Percentiles rank a stretch among this genome's conserved stretches.
Evolutionary conservation across 2,888 invertebrate species (phyloP).

Genomic region (Dysmachus trigonus): DNA sequence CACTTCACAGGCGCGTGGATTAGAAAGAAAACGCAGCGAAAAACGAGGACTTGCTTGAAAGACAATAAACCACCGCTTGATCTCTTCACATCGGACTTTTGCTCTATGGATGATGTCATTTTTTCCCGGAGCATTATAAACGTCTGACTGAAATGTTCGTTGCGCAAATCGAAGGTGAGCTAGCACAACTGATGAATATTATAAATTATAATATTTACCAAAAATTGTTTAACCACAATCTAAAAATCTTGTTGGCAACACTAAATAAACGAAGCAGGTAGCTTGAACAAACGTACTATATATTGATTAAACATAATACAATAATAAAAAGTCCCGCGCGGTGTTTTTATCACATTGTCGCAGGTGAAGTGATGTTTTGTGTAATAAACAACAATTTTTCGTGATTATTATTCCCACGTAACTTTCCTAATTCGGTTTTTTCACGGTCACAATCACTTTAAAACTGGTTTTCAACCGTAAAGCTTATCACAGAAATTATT

Average conservation of each 20-base stretch:
- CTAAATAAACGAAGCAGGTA: not conserved
- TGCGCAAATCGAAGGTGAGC: constrained; percentile 35
- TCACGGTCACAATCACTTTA: not conserved
- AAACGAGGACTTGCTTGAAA: not conserved
- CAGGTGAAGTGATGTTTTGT: not conserved
- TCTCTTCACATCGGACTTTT: not conserved
- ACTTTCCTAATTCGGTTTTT: not conserved
- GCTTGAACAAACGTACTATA: not conserved
- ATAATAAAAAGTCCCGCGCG: not conserved
- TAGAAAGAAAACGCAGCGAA: not conserved
- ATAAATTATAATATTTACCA: not conserved
- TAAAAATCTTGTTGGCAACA: not conserved
- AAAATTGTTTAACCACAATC: not conserved
- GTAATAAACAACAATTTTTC: not conserved
- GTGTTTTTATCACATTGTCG: not conserved
- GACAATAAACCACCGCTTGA: not conserved
- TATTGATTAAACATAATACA: constrained; percentile 6
- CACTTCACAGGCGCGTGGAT: not conserved
- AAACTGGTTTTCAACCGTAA: not conserved
- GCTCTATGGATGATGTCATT: constrained; percentile 27
- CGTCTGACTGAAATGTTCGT: not conserved
- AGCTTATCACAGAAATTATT: not conserved
- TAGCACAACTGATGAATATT: not conserved
- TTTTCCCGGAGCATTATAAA: not conserved
- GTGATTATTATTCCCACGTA: not conserved